Percentiles rank a stretch among this genome's conserved stretches.
These are phyloP conservation scores for Gnathonemus longibarbis DNA, from an alignment of 2,113 vertebrate genomes.

Conservation along the genomic window DNA sequence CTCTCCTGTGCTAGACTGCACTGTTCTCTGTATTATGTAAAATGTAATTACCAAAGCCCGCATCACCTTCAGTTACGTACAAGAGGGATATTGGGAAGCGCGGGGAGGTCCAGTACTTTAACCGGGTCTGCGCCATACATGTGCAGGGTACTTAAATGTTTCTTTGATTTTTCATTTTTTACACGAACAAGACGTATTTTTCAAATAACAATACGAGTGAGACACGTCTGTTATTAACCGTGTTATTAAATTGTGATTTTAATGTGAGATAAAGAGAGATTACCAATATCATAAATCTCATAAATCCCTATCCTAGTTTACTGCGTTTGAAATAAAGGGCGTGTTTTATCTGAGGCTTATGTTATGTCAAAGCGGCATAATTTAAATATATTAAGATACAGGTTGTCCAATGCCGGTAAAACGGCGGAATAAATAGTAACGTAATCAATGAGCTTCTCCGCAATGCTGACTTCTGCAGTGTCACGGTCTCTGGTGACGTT, in stretches of 20 bases:
- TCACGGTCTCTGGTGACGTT: background rate
- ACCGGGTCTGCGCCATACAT: background rate
- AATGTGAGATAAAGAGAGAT: background rate
- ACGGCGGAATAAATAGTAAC: background rate
- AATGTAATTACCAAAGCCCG: background rate
- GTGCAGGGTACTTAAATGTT: background rate
- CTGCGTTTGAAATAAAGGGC: background rate
- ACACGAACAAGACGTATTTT: background rate
- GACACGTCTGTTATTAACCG: background rate
- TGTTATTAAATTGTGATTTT: background rate
- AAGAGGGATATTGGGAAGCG: background rate
- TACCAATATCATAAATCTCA: background rate
- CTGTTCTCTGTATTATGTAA: background rate
- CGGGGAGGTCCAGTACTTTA: background rate
- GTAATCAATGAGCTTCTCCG: background rate
- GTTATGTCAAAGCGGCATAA: background rate
- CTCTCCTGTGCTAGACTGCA: background rate
- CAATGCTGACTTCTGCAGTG: conserved; percentile 14
- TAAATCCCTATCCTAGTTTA: background rate
- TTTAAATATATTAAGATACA: background rate
- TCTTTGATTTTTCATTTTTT: background rate
- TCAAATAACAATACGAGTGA: background rate
- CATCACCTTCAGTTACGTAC: background rate
- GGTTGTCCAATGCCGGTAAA: background rate
- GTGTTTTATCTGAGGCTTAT: background rate